phyloP scores from a whole-genome alignment of 2,113 vertebrate genomes.

The Psilopogon haemacephalus region DNA sequence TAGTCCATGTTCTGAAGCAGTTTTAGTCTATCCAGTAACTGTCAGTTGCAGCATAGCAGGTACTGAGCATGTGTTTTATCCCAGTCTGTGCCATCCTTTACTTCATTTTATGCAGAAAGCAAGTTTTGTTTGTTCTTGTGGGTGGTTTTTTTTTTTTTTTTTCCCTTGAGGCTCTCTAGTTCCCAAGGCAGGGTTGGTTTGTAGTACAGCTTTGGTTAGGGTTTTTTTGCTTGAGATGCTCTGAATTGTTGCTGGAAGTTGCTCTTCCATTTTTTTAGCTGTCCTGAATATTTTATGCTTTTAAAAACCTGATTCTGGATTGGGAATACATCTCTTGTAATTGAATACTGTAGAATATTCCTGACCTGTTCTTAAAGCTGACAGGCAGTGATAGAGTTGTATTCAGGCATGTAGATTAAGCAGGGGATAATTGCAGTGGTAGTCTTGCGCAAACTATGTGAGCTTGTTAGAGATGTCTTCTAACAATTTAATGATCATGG shows the following conservation, averaged over 20 bases:
- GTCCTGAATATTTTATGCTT: not conserved
- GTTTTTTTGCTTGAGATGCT: not conserved
- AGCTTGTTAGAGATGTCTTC: not conserved
- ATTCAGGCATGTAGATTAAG: not conserved
- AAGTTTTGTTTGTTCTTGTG: fast-evolving
- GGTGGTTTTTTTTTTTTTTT: not conserved
- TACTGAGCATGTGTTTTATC: not conserved
- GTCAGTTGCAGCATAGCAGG: not conserved
- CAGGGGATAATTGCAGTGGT: not conserved
- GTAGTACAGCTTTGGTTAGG: not conserved
- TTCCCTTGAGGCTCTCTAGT: not conserved
- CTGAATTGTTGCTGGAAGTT: not conserved
- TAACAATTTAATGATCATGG: not conserved
- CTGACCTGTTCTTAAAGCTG: not conserved
- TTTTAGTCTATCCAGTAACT: not conserved
- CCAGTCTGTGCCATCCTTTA: not conserved
- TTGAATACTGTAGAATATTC: not conserved
- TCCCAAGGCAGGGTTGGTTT: not conserved
- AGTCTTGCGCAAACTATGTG: not conserved
- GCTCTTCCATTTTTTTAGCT: not conserved
- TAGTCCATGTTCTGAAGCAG: not conserved
- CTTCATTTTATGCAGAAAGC: not conserved
- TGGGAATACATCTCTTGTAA: not conserved
- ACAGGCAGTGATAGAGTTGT: not conserved
- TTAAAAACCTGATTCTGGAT: not conserved